Conservation (phyloP, 1,140 invertebrate species). For the Gerris buenoi region DNA sequence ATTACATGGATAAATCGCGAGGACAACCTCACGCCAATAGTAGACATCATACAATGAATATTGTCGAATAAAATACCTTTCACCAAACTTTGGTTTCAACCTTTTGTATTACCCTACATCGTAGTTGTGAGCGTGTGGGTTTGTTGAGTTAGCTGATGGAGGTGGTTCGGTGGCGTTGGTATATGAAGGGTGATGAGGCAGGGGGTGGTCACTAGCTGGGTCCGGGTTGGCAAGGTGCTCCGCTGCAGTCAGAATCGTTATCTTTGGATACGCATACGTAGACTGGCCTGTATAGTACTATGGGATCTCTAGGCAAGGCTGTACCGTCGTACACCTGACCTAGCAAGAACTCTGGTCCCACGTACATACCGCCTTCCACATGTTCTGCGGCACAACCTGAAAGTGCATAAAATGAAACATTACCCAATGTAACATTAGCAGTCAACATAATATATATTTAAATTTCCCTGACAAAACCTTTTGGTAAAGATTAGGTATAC, state of each 20-base stretch:
- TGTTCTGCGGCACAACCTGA: slow-evolving; percentile 51
- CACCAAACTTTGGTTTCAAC: too few relatives aligned
- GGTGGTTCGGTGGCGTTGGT: neutral
- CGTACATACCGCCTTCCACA: slow-evolving; percentile 66
- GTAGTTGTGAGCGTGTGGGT: too few relatives aligned
- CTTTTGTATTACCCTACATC: too few relatives aligned
- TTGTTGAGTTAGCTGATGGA: neutral
- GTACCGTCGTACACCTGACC: slow-evolving; percentile 71
- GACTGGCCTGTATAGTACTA: slow-evolving; percentile 40
- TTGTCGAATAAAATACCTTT: too few relatives aligned
- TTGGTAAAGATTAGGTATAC: too few relatives aligned
- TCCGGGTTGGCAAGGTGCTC: neutral
- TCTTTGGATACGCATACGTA: slow-evolving; percentile 14
- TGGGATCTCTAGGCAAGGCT: slow-evolving; percentile 31
- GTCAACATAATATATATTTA: too few relatives aligned
- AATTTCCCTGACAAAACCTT: too few relatives aligned
- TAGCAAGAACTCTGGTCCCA: slow-evolving; percentile 63
- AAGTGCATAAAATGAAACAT: too few relatives aligned
- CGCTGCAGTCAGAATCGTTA: neutral
- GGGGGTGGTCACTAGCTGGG: neutral
- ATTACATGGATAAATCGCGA: too few relatives aligned
- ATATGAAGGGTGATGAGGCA: neutral
- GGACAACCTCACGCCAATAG: too few relatives aligned
- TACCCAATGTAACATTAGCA: too few relatives aligned
- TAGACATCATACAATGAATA: too few relatives aligned